Evolutionary conservation across 64 coral and sea anemone species (phyloP).

Genomic region (Trachythela sp.): DNA sequence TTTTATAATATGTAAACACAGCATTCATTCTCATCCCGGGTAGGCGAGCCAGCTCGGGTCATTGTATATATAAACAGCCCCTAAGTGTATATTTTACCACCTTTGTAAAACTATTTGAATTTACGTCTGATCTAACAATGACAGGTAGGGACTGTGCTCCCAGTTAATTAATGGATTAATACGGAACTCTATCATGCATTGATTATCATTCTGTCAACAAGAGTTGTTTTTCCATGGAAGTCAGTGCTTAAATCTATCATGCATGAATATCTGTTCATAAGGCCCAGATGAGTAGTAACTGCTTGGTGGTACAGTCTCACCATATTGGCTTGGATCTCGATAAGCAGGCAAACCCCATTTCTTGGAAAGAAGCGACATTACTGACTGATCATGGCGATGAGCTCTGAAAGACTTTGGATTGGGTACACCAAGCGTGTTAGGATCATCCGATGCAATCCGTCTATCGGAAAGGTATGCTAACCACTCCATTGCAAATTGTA

Average conservation of each 20-base stretch:
- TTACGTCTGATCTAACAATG: too few relatives aligned
- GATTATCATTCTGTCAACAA: too few relatives aligned
- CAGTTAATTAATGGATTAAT: too few relatives aligned
- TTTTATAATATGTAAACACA: too few relatives aligned
- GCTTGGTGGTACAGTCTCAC: not conserved
- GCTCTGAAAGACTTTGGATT: slow-evolving; percentile 31
- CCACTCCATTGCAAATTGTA: not conserved
- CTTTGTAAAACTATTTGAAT: too few relatives aligned
- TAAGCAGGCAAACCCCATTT: slow-evolving; percentile 36
- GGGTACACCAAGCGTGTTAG: not conserved
- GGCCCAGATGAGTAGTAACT: slow-evolving; percentile 23
- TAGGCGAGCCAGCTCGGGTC: too few relatives aligned
- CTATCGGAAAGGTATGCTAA: not conserved
- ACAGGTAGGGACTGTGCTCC: too few relatives aligned
- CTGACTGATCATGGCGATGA: slow-evolving; percentile 42
- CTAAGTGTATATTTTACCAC: too few relatives aligned
- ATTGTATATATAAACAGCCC: too few relatives aligned
- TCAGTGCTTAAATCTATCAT: slow-evolving; percentile 21
- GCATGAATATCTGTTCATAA: slow-evolving; percentile 33
- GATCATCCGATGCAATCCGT: not conserved
- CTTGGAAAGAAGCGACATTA: slow-evolving; percentile 25
- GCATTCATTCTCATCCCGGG: too few relatives aligned
- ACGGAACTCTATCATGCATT: too few relatives aligned
- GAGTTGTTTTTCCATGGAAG: too few relatives aligned
- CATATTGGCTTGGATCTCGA: slow-evolving; percentile 13